phyloP scores from a whole-genome alignment of 2,113 vertebrate species.

The Stigmatopora nigra region DNA sequence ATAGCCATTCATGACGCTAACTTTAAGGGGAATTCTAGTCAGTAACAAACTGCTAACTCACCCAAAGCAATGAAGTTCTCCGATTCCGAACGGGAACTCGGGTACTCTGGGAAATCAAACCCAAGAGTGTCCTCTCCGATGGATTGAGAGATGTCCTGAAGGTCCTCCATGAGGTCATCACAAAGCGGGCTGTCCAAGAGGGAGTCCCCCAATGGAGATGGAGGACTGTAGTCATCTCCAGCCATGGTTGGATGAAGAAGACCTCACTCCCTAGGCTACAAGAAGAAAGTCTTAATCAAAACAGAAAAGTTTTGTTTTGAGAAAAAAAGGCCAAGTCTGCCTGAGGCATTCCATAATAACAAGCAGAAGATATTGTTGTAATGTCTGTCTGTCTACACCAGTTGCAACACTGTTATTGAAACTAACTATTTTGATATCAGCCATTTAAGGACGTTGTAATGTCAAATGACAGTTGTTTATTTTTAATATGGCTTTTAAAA shows the following conservation, averaged over 20 bases:
- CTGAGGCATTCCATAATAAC: constrained; percentile 23
- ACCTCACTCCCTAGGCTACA: constrained; percentile 61
- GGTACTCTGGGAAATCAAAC: constrained; percentile 78
- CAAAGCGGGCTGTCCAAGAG: constrained; percentile 81
- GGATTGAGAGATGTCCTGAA: constrained; percentile 78
- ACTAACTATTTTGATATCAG: no score
- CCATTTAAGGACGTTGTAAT: no score
- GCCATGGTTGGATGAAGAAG: constrained; percentile 68
- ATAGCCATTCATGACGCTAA: no score
- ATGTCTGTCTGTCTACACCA: no score
- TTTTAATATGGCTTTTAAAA: no score
- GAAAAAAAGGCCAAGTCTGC: no score
- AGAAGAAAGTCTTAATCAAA: constrained; percentile 1
- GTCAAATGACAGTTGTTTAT: no score
- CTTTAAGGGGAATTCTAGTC: no score
- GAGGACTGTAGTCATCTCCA: constrained; percentile 73
- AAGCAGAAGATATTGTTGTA: no score
- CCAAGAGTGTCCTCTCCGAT: constrained; percentile 75
- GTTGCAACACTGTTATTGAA: no score
- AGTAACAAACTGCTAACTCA: constrained; percentile 41
- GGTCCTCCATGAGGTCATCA: constrained; percentile 81
- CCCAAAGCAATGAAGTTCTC: constrained; percentile 77
- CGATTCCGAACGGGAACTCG: constrained; percentile 73
- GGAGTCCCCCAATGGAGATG: constrained; percentile 76
- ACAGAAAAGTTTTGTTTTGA: constrained; percentile 12